Conservation (phyloP, 2,113 vertebrate genomes). For the Pedetes capensis region DNA sequence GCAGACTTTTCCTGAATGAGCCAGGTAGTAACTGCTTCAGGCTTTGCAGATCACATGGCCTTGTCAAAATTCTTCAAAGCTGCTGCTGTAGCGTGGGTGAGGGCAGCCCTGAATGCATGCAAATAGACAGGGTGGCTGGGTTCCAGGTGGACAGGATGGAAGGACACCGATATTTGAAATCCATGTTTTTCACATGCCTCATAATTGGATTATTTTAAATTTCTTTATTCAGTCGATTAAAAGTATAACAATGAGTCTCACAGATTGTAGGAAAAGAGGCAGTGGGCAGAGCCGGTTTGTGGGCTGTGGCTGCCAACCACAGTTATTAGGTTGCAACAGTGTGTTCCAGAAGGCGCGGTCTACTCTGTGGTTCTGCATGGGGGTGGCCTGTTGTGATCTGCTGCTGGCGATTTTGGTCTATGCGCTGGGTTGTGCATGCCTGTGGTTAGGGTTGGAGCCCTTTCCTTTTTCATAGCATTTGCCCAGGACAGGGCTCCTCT, state of each 20-base stretch:
- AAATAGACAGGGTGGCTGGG: rapidly evolving
- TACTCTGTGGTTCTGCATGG: background rate
- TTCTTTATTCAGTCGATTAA: too few relatives aligned
- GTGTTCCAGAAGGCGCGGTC: background rate
- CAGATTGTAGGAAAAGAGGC: background rate
- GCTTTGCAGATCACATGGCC: rapidly evolving
- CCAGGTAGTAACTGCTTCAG: too few relatives aligned
- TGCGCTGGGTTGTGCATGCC: rapidly evolving
- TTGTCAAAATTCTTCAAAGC: rapidly evolving
- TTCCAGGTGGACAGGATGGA: background rate
- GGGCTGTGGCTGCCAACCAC: rapidly evolving
- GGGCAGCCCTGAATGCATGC: rapidly evolving
- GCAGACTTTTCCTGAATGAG: background rate
- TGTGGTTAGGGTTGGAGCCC: background rate
- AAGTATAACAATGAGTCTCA: too few relatives aligned
- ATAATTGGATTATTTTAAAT: background rate
- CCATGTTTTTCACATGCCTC: background rate
- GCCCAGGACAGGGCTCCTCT: background rate
- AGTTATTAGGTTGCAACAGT: too few relatives aligned
- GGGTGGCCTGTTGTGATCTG: rapidly evolving
- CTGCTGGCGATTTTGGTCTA: background rate
- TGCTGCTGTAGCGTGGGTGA: rapidly evolving
- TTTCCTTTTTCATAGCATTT: background rate
- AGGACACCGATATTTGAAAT: rapidly evolving
- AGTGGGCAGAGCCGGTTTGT: background rate